Evolutionary conservation across 2,888 invertebrate species (phyloP).

Genomic region (Gisinianus flammeolus): DNA sequence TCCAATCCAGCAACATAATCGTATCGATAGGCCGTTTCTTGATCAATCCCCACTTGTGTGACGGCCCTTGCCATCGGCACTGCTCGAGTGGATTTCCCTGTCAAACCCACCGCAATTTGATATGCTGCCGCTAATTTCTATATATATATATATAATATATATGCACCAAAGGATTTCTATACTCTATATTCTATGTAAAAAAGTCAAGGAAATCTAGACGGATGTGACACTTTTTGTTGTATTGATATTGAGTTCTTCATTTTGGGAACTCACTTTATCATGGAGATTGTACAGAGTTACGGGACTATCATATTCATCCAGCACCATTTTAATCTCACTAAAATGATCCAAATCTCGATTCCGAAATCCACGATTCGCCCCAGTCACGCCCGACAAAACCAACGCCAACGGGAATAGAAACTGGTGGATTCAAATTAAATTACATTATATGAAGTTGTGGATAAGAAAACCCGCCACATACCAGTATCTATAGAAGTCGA

Average conservation of each 20-base stretch:
- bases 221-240: too few species aligned
- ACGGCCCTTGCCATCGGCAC: not conserved
- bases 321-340: conserved; percentile 31
- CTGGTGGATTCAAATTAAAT: too few species aligned
- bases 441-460: too few species aligned
- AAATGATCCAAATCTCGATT: conserved; percentile 35
- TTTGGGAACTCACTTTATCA: not conserved
- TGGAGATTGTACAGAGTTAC: conserved; percentile 8
- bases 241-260: too few species aligned
- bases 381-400: conserved; percentile 35
- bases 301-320: conserved; percentile 32
- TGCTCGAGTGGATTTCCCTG: not conserved
- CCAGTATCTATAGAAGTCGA: too few species aligned
- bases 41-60: not conserved
- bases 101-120: not conserved
- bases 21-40: not conserved
- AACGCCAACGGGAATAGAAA: conserved; percentile 28
- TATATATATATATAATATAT: not conserved
- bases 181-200: not conserved
- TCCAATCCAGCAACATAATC: conserved; percentile 27
- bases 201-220: not conserved
- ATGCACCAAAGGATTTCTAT: not conserved
- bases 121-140: not conserved
- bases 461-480: too few species aligned
- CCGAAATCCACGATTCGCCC: conserved; percentile 42